Evolutionary conservation across 2,797 vertebrate genomes (phyloP).

Genomic region (Percopsis omiscomaycus): DNA sequence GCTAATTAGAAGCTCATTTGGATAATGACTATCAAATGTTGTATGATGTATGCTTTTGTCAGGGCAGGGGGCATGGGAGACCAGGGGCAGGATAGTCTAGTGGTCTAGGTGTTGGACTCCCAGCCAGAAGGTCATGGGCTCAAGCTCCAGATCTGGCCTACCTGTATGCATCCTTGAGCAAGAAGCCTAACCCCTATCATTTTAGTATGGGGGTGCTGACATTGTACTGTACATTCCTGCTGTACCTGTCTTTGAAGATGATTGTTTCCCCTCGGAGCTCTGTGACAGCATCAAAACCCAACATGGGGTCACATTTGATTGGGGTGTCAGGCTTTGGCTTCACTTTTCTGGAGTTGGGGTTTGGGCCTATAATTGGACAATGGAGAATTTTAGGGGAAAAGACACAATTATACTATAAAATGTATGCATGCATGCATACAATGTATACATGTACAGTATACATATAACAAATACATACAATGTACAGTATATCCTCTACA

Average conservation of each 20-base stretch:
- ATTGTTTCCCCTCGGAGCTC: conserved; percentile 92
- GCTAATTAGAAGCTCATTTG: too few relatives aligned
- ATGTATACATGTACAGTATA: background rate
- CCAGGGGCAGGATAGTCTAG: too few relatives aligned
- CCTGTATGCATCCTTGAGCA: too few relatives aligned
- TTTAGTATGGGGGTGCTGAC: background rate
- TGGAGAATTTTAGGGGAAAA: conserved; percentile 6
- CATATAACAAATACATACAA: background rate
- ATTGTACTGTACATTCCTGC: background rate
- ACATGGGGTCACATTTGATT: conserved; percentile 84
- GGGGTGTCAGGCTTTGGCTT: conserved; percentile 89
- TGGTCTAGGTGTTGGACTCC: too few relatives aligned
- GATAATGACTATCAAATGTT: too few relatives aligned
- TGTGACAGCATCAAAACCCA: conserved; percentile 89
- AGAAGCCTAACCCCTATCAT: background rate
- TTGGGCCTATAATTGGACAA: conserved; percentile 65
- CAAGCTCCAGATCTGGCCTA: too few relatives aligned
- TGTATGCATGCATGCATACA: background rate
- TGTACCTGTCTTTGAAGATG: conserved; percentile 94
- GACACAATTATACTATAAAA: background rate
- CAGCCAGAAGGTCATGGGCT: too few relatives aligned
- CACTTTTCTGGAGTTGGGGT: conserved; percentile 76
- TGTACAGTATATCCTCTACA: too few relatives aligned
- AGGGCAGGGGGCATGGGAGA: too few relatives aligned
- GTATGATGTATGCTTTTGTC: too few relatives aligned